Conservation (phyloP, 2,113 vertebrate species). For the Ammodytes dubius region DNA sequence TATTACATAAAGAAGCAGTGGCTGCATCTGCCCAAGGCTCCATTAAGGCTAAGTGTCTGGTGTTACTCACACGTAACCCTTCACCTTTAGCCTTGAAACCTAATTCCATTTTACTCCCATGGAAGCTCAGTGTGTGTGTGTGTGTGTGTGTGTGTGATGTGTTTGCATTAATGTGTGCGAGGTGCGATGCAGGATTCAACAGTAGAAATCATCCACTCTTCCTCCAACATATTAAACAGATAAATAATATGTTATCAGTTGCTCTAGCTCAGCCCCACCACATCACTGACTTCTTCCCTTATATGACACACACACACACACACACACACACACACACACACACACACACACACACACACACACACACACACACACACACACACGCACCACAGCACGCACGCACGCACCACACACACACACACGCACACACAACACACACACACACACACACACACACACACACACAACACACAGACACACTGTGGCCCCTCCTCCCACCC, state of each 20-base stretch:
- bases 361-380: neutral
- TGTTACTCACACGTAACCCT: slow-evolving; percentile 42
- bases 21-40: slow-evolving; percentile 26
- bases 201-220: slow-evolving; percentile 43
- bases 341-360: neutral
- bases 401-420: slow-evolving; percentile 4
- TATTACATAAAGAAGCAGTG: neutral
- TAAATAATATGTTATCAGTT: slow-evolving; percentile 73
- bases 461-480: neutral
- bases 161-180: neutral
- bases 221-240: slow-evolving; percentile 65
- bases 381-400: too few species aligned
- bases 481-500: slow-evolving; percentile 37
- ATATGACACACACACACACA: slow-evolving; percentile 26
- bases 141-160: slow-evolving; percentile 21
- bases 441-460: neutral
- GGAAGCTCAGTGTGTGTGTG: slow-evolving; percentile 9
- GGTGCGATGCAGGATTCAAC: slow-evolving; percentile 1
- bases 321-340: neutral
- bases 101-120: slow-evolving; percentile 39
- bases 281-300: slow-evolving; percentile 25
- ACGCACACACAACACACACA: neutral
- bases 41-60: slow-evolving; percentile 34
- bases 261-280: slow-evolving; percentile 40
- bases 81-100: slow-evolving; percentile 60